Percentiles rank a stretch among this genome's conserved stretches.
Evolutionary conservation across 2,113 vertebrate genomes (phyloP).

Genomic region (Machaerirhynchus nigripectus): DNA sequence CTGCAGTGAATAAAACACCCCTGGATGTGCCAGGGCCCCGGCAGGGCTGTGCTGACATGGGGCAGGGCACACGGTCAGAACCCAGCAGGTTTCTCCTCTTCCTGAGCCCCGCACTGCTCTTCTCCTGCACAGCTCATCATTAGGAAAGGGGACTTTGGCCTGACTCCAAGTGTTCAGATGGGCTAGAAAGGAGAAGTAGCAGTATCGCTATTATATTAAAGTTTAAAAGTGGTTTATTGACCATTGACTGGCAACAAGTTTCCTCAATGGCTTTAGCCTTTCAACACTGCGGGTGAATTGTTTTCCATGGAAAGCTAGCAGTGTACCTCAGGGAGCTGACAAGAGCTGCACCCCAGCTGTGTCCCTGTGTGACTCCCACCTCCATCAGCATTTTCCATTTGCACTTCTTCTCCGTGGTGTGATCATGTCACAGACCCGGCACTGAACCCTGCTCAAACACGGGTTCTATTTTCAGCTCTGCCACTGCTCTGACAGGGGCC

Average conservation of each 20-base stretch:
- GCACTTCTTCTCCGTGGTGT: background rate
- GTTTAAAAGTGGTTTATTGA: background rate
- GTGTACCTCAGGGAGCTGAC: background rate
- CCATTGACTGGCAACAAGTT: background rate
- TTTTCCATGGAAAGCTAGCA: background rate
- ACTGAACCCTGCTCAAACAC: background rate
- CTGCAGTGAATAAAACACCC: accelerated
- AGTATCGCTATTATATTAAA: background rate
- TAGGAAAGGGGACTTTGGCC: background rate
- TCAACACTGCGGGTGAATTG: background rate
- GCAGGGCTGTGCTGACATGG: background rate
- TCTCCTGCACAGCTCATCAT: too few relatives aligned
- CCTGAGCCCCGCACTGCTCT: background rate
- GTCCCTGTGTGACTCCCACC: background rate
- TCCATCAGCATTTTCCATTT: background rate
- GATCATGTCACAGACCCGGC: background rate
- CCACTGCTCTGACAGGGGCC: background rate
- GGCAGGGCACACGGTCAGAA: background rate
- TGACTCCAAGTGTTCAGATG: background rate
- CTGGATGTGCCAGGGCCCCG: background rate
- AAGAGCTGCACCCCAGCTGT: background rate
- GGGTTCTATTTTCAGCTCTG: background rate
- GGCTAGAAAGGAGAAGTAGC: background rate
- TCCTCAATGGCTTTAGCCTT: background rate
- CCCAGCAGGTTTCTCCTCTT: background rate